phyloP scores from a whole-genome alignment of 2,888 invertebrate species.

The Pseudococcus viburni region DNA sequence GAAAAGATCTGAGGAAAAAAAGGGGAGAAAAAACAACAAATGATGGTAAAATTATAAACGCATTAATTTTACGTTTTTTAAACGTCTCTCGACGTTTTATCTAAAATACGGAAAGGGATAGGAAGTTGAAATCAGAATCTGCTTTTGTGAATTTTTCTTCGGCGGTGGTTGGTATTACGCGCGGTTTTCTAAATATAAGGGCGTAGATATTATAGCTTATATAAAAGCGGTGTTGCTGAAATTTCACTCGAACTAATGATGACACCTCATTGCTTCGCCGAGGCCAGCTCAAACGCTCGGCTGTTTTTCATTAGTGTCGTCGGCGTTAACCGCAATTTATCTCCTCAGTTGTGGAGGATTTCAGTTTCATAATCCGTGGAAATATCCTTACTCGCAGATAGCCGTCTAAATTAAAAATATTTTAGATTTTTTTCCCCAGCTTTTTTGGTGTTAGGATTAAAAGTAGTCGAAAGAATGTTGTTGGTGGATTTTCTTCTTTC shows the following conservation, averaged over 20 bases:
- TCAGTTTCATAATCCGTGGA: slow-evolving; percentile 56
- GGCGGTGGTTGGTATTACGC: background rate
- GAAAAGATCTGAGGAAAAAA: background rate
- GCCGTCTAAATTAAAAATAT: slow-evolving; percentile 55
- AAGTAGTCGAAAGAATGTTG: slow-evolving; percentile 32
- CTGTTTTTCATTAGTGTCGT: slow-evolving; percentile 55
- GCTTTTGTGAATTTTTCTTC: slow-evolving; percentile 51
- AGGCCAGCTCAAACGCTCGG: slow-evolving; percentile 52
- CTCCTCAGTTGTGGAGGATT: slow-evolving; percentile 47
- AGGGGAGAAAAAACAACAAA: slow-evolving; percentile 17
- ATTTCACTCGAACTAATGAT: slow-evolving; percentile 48
- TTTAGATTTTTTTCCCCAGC: slow-evolving; percentile 15
- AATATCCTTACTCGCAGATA: slow-evolving; percentile 39
- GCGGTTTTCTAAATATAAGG: slow-evolving; percentile 39
- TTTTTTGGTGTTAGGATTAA: slow-evolving; percentile 40
- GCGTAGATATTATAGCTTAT: slow-evolving; percentile 51
- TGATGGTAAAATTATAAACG: slow-evolving; percentile 38
- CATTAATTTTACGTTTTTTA: slow-evolving; percentile 47
- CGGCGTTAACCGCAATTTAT: slow-evolving; percentile 52
- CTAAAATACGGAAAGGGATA: background rate
- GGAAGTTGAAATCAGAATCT: slow-evolving; percentile 47
- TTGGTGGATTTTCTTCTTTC: slow-evolving; percentile 6
- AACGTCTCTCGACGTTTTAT: slow-evolving; percentile 19
- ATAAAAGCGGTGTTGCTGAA: slow-evolving; percentile 54
- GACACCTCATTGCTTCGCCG: slow-evolving; percentile 43